A percentile compares a stretch with the other conserved stretches of the same genome.
Conservation (phyloP, 2,113 vertebrate genomes). For the Sorex araneus region DNA sequence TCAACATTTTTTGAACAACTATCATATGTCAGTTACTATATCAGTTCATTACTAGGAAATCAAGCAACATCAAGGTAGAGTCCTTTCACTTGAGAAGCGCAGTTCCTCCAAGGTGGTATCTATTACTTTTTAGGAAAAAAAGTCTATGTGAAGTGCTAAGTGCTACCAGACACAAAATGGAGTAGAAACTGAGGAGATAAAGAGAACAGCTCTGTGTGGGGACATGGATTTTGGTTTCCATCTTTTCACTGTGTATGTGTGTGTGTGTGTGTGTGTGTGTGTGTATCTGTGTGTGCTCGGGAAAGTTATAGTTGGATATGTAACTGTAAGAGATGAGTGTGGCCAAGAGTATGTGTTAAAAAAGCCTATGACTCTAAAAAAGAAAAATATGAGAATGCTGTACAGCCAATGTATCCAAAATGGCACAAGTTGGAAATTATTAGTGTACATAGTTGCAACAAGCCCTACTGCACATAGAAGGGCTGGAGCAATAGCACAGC, state of each 20-base stretch:
- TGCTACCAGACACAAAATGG: neutral
- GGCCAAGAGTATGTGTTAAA: neutral
- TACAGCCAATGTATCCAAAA: neutral
- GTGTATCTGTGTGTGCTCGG: neutral
- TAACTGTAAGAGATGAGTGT: neutral
- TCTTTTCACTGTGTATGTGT: neutral
- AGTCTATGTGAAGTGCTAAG: neutral
- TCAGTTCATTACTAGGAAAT: neutral
- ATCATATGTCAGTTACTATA: neutral
- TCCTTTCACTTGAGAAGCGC: neutral
- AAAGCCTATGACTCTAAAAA: neutral
- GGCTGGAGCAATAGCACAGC: no score
- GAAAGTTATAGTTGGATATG: rapidly evolving
- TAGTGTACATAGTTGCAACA: neutral
- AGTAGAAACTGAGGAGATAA: neutral
- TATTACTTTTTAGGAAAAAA: neutral
- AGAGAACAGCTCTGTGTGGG: neutral
- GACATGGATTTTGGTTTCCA: neutral
- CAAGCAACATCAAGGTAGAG: neutral
- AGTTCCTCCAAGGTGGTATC: neutral
- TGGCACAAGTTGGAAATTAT: slow-evolving; percentile 7
- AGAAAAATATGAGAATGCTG: neutral
- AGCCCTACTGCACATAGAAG: neutral
- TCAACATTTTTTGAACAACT: neutral
- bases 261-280: neutral